These are phyloP conservation scores for Noctua comes DNA, from an alignment of 2,888 invertebrate species.

Conservation along the genomic window DNA sequence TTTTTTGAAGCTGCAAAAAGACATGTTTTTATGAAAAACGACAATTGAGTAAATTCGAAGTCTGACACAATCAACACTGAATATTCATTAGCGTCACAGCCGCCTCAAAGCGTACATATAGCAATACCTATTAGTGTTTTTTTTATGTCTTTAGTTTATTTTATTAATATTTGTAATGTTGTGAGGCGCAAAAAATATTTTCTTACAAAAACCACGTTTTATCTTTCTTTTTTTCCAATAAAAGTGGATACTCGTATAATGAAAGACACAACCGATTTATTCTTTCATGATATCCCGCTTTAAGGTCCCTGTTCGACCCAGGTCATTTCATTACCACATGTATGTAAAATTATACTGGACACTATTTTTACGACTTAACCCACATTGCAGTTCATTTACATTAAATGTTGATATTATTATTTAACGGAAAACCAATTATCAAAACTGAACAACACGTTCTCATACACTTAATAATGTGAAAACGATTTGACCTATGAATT, in stretches of 20 bases:
- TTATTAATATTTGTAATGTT: background rate
- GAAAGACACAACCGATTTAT: background rate
- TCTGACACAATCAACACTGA: slow-evolving; percentile 10
- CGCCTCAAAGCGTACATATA: slow-evolving; percentile 8
- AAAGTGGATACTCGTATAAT: background rate
- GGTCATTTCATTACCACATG: slow-evolving; percentile 8
- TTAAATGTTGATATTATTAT: slow-evolving; percentile 24
- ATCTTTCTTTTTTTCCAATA: background rate
- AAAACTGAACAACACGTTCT: slow-evolving; percentile 32
- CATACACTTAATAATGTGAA: slow-evolving; percentile 22
- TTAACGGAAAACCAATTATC: slow-evolving; percentile 14
- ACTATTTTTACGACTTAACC: slow-evolving; percentile 17
- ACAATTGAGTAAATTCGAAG: slow-evolving; percentile 9
- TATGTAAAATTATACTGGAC: slow-evolving; percentile 34
- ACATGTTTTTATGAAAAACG: background rate
- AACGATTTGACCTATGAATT: background rate
- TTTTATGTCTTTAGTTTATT: background rate
- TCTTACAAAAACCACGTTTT: background rate
- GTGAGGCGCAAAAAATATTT: background rate
- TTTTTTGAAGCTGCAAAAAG: background rate
- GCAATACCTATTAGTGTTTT: slow-evolving; percentile 9
- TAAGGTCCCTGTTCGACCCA: slow-evolving; percentile 15
- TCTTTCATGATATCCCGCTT: background rate
- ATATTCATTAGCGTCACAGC: background rate
- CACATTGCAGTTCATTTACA: slow-evolving; percentile 15